A percentile compares a stretch with the other conserved stretches of the same genome.
phyloP scores from a whole-genome alignment of 2,113 vertebrate genomes.

The Egretta garzetta region DNA sequence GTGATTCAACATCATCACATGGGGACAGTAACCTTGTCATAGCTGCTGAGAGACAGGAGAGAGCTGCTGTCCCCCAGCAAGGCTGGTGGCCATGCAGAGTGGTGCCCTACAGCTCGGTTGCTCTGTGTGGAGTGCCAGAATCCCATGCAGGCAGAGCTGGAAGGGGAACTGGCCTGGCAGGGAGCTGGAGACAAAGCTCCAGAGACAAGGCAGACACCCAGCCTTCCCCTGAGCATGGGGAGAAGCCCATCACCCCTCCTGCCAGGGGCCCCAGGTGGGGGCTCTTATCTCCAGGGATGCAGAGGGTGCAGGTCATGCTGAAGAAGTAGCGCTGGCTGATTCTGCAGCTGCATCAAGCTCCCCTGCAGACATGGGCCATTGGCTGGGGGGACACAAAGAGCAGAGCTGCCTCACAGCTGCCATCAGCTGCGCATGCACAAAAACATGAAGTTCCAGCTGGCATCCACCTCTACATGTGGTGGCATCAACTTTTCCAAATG shows the following conservation, averaged over 20 bases:
- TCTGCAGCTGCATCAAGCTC: background rate
- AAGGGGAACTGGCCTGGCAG: background rate
- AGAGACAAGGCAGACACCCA: background rate
- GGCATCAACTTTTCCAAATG: background rate
- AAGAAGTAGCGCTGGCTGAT: background rate
- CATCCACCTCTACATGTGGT: accelerated
- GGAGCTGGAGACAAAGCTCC: background rate
- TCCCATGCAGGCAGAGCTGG: background rate
- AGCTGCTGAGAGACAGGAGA: background rate
- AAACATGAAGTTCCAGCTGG: background rate
- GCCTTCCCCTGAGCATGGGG: background rate
- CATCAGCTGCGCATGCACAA: background rate
- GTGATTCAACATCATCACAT: background rate
- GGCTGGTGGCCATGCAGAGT: background rate
- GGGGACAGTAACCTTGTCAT: background rate
- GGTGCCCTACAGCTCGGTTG: accelerated
- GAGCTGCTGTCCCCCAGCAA: background rate
- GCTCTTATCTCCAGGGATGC: background rate
- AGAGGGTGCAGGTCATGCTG: background rate
- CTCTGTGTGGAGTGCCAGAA: background rate
- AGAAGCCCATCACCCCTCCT: background rate
- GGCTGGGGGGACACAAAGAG: background rate
- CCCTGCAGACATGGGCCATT: background rate
- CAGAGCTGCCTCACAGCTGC: background rate
- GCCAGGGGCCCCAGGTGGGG: background rate